Evolutionary conservation across 1,140 invertebrate genomes (phyloP).

Genomic region (Polypedilum vanderplanki): DNA sequence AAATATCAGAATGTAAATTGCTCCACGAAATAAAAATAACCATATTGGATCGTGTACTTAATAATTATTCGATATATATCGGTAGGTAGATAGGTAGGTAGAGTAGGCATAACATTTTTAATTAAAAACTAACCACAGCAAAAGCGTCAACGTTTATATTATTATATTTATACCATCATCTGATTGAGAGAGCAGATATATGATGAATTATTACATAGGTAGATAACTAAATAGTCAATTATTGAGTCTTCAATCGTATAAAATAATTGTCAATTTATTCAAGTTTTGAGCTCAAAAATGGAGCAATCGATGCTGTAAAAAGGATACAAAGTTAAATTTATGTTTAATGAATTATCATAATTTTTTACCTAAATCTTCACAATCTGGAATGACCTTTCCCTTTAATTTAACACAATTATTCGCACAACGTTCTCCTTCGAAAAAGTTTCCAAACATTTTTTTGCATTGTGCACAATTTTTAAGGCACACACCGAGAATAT

Average conservation of each 20-base stretch:
- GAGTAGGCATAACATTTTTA: neutral
- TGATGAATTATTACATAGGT: neutral
- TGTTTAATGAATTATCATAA: neutral
- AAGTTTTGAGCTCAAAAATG: neutral
- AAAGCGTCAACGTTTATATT: slow-evolving; percentile 18
- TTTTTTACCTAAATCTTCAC: slow-evolving; percentile 58
- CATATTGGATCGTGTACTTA: neutral
- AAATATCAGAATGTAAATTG: neutral
- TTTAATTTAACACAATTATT: slow-evolving; percentile 73
- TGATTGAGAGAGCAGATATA: no score
- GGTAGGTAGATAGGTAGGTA: slow-evolving; percentile 1
- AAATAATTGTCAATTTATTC: neutral
- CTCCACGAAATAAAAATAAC: neutral
- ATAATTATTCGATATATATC: neutral
- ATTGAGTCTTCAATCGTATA: neutral
- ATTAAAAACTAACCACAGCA: slow-evolving; percentile 18
- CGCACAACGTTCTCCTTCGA: slow-evolving; percentile 73
- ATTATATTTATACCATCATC: neutral
- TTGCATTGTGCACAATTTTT: slow-evolving; percentile 83
- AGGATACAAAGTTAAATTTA: neutral
- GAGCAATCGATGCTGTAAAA: neutral
- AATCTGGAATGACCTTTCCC: slow-evolving; percentile 75
- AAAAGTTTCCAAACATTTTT: slow-evolving; percentile 76
- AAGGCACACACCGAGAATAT: slow-evolving; percentile 51
- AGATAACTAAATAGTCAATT: neutral